A percentile compares a stretch with the other conserved stretches of the same genome.
Evolutionary conservation across 2,113 vertebrate genomes (phyloP).

Genomic region (Cephalopterus ornatus): DNA sequence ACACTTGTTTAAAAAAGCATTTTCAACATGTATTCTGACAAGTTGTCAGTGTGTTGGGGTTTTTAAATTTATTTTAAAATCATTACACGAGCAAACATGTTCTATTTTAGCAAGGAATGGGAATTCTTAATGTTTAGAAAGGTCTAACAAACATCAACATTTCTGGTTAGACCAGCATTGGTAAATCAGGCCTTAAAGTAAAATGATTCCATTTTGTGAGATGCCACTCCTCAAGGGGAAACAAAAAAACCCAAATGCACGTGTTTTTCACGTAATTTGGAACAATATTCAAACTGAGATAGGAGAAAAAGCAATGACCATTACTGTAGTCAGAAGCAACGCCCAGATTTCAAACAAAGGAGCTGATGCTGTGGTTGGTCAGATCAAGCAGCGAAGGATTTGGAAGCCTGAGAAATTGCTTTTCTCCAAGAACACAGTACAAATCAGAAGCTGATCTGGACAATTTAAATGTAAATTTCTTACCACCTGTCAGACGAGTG

Average conservation of each 20-base stretch:
- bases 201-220: background rate
- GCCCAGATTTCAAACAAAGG: background rate
- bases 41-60: background rate
- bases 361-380: background rate
- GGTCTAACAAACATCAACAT: background rate
- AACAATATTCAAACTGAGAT: background rate
- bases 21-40: background rate
- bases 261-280: background rate
- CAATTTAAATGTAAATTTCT: slow-evolving; percentile 52
- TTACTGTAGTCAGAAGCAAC: background rate
- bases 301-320: background rate
- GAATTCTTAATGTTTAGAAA: background rate
- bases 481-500: background rate
- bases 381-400: background rate
- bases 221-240: background rate
- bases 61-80: background rate
- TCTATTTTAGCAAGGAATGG: background rate
- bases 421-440: background rate
- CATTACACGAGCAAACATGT: background rate
- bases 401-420: background rate
- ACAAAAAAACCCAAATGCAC: background rate
- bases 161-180: background rate
- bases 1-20: slow-evolving; percentile 14
- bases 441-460: background rate
- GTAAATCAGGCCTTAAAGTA: background rate